phyloP scores from a whole-genome alignment of 1,140 invertebrate species.

The Drosophila eugracilis region DNA sequence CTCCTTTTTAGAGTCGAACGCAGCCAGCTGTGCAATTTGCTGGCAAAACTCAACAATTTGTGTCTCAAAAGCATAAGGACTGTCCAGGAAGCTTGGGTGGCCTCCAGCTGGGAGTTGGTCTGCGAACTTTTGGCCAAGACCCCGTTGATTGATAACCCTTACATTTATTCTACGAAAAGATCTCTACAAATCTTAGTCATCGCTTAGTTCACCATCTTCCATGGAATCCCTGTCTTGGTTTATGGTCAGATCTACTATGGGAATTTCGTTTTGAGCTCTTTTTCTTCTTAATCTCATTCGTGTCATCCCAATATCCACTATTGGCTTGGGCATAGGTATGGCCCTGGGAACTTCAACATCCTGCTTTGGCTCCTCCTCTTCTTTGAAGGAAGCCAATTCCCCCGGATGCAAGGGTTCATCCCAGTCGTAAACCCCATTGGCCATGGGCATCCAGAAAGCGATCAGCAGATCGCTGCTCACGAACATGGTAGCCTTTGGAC shows the following conservation, averaged over 20 bases:
- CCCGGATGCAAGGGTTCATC: neutral
- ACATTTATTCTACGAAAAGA: neutral
- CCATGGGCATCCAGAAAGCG: slow-evolving; percentile 51
- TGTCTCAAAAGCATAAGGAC: slow-evolving; percentile 53
- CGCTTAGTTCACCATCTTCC: slow-evolving; percentile 45
- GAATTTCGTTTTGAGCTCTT: neutral
- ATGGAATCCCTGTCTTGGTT: neutral
- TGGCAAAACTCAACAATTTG: slow-evolving; percentile 69
- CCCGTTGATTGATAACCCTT: slow-evolving; percentile 43
- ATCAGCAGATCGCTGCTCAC: slow-evolving; percentile 41
- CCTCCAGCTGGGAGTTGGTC: slow-evolving; percentile 52
- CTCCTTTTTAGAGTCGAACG: slow-evolving; percentile 9
- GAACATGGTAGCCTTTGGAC: slow-evolving; percentile 52
- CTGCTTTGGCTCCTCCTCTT: neutral
- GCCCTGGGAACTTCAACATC: neutral
- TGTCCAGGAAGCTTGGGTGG: slow-evolving; percentile 22
- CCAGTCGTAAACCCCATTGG: slow-evolving; percentile 12
- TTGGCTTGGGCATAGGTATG: neutral
- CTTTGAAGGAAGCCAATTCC: neutral
- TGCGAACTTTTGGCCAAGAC: slow-evolving; percentile 28
- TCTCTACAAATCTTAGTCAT: slow-evolving; percentile 12
- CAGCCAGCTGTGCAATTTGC: slow-evolving; percentile 79
- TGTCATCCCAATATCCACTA: neutral
- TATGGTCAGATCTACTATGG: neutral
- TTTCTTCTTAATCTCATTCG: neutral